phyloP scores from a whole-genome alignment of 1,140 invertebrate genomes.

The Drosophila kepulauana region DNA sequence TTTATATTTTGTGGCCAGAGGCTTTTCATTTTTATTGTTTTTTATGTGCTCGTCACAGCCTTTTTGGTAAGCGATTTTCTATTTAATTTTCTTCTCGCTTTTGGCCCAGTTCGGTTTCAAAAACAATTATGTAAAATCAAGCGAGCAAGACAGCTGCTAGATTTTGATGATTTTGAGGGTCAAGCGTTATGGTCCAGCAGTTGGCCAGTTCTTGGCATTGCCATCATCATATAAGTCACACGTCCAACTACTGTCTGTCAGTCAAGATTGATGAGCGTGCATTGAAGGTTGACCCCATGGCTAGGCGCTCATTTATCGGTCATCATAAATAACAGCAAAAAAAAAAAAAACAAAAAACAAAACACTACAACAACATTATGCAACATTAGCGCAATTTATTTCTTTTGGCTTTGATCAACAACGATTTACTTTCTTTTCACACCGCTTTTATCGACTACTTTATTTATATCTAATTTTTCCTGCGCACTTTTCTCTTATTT shows the following conservation, averaged over 20 bases:
- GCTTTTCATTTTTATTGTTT: slow-evolving; percentile 16
- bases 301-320: slow-evolving; percentile 39
- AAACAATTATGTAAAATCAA: slow-evolving; percentile 36
- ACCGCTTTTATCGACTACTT: background rate
- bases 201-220: slow-evolving; percentile 75
- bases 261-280: slow-evolving; percentile 66
- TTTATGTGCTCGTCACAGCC: background rate
- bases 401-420: slow-evolving; percentile 39
- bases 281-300: slow-evolving; percentile 41
- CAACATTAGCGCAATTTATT: slow-evolving; percentile 75
- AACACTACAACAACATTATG: slow-evolving; percentile 46
- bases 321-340: slow-evolving; percentile 23
- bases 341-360: slow-evolving; percentile 1
- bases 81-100: slow-evolving; percentile 7
- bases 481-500: slow-evolving; percentile 25
- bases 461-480: slow-evolving; percentile 4
- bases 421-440: slow-evolving; percentile 58
- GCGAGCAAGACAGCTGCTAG: background rate
- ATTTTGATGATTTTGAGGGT: slow-evolving; percentile 28
- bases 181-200: slow-evolving; percentile 56
- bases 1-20: slow-evolving; percentile 25
- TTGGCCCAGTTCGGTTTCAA: slow-evolving; percentile 23
- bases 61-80: slow-evolving; percentile 21
- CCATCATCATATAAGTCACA: slow-evolving; percentile 1
- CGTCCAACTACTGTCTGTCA: slow-evolving; percentile 6